Base-by-base conservation (phyloP, 1,140 invertebrate species). In the Drosophila mayri region DNA sequence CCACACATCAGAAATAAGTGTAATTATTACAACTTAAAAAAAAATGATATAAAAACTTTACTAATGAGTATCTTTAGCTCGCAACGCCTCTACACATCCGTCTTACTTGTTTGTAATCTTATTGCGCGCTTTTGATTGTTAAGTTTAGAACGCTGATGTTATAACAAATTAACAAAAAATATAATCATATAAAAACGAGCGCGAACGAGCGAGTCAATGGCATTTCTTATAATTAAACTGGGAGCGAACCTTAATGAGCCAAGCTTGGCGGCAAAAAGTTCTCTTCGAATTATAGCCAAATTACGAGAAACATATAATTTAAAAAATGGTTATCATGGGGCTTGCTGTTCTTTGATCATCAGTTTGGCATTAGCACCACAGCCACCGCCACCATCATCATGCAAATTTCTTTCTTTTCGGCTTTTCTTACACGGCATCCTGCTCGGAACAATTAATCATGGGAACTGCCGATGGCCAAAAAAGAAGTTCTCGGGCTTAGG, bases 111-210 rank as follows among this genome's bases (percentile, higher is more conserved):
- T 75, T 86, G 78, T 81, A 86, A 81, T 63, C 62, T 61, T 68
- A 79, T 83, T 87, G 79, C 58, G 65, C 68, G 82, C 57, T 41
- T 54, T 71, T 74, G 76, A 64, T 74, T 71, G 68, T 90, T 90
- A 84, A 90, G 65, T 90, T 90, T 90, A 81, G 78, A 90, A 90
- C 54, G 86, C 86, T 90, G 85, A 90, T 90, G 85, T 67, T 90
- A 90, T 90, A 79, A 81, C 78, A 90, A 90, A 90, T 79, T 72
- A 78, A 79, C 57, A 62, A 60, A 65, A 74, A 47, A 59, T 63
- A 67, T 68, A 63, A 77, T 66, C 67, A 75, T 90, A 82, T 90
- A 90, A 90, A 84, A 72, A 76, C 70, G 57, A 83, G 66, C 68
- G 50, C 37, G 68, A 72, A 49, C 37, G 37, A 72, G 68, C 68